Conservation (phyloP, 2,888 invertebrate genomes). For the Neocrepidodera transversa region DNA sequence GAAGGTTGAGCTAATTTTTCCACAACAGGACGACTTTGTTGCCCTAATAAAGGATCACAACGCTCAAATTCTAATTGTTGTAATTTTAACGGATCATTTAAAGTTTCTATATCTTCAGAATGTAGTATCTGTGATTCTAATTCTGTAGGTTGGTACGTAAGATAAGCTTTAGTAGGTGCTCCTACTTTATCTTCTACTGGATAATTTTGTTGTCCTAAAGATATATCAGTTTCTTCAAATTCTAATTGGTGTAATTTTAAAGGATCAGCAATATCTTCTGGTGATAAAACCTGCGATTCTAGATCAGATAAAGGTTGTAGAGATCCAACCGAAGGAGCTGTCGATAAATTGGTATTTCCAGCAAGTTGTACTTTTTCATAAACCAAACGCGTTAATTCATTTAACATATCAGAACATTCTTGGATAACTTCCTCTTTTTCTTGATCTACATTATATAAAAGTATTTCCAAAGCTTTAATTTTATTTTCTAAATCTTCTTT, state of each 20-base stretch:
- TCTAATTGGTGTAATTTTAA: slow-evolving; percentile 41
- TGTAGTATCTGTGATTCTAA: slow-evolving; percentile 42
- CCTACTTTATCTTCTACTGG: slow-evolving; percentile 40
- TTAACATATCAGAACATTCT: slow-evolving; percentile 56
- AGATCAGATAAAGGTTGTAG: slow-evolving; percentile 24
- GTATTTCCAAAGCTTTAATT: slow-evolving; percentile 57
- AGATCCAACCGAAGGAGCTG: background rate
- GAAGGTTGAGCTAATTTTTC: slow-evolving; percentile 43
- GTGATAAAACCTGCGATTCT: slow-evolving; percentile 44
- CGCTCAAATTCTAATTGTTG: slow-evolving; percentile 42
- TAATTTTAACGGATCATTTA: slow-evolving; percentile 27
- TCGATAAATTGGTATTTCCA: background rate
- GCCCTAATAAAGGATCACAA: slow-evolving; percentile 32
- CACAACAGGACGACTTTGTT: slow-evolving; percentile 29
- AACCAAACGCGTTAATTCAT: slow-evolving; percentile 55
- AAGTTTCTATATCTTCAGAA: slow-evolving; percentile 26
- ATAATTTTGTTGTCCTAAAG: slow-evolving; percentile 30
- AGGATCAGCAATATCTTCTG: slow-evolving; percentile 31
- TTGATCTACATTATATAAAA: slow-evolving; percentile 58
- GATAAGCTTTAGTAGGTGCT: slow-evolving; percentile 50
- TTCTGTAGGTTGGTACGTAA: slow-evolving; percentile 40
- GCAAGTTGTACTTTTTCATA: slow-evolving; percentile 35
- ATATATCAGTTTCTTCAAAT: slow-evolving; percentile 38
- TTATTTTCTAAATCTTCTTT: slow-evolving; percentile 54
- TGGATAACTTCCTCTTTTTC: slow-evolving; percentile 56